A percentile compares a stretch with the other conserved stretches of the same genome.
Evolutionary conservation across 1,140 invertebrate species (phyloP).

Genomic region (Laodelphax striatellus): DNA sequence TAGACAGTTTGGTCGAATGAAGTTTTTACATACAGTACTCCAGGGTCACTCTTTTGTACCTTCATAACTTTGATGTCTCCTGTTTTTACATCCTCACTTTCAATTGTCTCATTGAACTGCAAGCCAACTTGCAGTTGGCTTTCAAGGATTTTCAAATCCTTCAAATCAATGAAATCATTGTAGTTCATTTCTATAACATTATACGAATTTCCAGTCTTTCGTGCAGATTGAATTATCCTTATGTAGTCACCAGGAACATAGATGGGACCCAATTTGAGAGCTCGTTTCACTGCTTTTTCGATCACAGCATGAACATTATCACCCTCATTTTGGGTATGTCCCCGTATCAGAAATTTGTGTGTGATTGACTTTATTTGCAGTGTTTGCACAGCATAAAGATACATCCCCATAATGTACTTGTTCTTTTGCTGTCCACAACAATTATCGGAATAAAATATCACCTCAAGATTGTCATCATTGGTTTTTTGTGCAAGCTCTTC

Average conservation of each 20-base stretch:
- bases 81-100: too few species aligned
- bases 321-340: slow-evolving; percentile 17
- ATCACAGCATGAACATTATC: slow-evolving; percentile 10
- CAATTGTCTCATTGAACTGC: too few species aligned
- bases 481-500: too few species aligned
- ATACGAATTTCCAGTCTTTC: slow-evolving; percentile 12
- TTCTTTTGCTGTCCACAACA: neutral
- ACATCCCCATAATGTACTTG: slow-evolving; percentile 6
- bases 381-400: slow-evolving; percentile 11
- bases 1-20: too few species aligned
- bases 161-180: neutral
- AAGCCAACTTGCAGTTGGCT: too few species aligned
- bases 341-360: slow-evolving; percentile 15
- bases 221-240: slow-evolving; percentile 9
- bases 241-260: slow-evolving; percentile 11
- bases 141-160: neutral
- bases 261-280: slow-evolving; percentile 3
- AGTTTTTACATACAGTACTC: too few species aligned
- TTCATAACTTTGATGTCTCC: too few species aligned
- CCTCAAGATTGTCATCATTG: too few species aligned
- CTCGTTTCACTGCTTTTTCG: slow-evolving; percentile 6
- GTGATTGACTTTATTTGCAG: slow-evolving; percentile 14
- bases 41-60: too few species aligned
- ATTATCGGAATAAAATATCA: neutral
- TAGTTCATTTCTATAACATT: slow-evolving; percentile 16